Conservation (phyloP, 2,888 invertebrate species). For the Mythimna albipuncta region DNA sequence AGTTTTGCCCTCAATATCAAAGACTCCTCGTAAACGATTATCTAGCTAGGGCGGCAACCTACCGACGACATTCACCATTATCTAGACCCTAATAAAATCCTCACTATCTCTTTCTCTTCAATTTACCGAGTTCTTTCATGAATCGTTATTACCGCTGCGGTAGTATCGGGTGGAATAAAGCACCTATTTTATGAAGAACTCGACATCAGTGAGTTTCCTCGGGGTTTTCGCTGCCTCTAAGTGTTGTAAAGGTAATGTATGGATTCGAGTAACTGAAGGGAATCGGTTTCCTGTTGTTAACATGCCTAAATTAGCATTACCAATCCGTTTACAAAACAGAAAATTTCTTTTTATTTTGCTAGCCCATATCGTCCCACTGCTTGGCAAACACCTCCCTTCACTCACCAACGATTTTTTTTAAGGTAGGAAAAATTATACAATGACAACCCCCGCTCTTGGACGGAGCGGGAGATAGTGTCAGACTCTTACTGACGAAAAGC, state of each 20-base stretch:
- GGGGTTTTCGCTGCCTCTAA: neutral
- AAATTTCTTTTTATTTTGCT: no score
- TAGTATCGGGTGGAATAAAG: slow-evolving; percentile 26
- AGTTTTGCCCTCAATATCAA: neutral
- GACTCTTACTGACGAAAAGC: no score
- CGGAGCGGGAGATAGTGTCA: no score
- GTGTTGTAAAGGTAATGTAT: neutral
- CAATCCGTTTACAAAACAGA: neutral
- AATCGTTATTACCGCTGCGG: slow-evolving; percentile 32
- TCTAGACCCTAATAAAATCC: slow-evolving; percentile 46
- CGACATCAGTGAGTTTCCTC: no score
- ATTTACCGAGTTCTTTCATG: slow-evolving; percentile 40
- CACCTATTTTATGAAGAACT: slow-evolving; percentile 21
- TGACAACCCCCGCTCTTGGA: no score
- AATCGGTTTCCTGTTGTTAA: neutral
- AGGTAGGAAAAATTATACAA: no score
- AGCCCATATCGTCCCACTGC: no score
- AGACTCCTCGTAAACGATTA: slow-evolving; percentile 36
- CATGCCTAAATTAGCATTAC: neutral
- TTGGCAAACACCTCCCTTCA: no score
- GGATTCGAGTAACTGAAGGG: neutral
- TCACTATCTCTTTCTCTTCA: slow-evolving; percentile 34
- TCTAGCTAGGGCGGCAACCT: slow-evolving; percentile 5
- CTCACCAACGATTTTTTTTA: no score
- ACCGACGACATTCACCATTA: slow-evolving; percentile 18